phyloP scores from a whole-genome alignment of 1,140 invertebrate genomes.

The Eumaeus atala region DNA sequence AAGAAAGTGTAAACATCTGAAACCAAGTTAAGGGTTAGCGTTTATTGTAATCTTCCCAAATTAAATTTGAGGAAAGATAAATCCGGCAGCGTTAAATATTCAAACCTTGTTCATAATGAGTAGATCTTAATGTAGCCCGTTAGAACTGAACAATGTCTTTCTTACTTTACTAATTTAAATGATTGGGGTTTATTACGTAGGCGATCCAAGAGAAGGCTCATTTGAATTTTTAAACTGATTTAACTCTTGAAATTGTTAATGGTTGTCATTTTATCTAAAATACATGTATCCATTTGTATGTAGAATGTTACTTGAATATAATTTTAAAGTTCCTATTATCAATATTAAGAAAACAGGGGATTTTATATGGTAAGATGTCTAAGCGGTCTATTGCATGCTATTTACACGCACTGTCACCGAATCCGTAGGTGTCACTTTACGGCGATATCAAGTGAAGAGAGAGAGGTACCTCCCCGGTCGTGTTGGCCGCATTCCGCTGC shows the following conservation, averaged over 20 bases:
- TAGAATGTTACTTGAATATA: not conserved
- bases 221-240: conserved; percentile 25
- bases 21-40: not conserved
- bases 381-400: too few relatives aligned
- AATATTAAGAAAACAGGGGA: too few relatives aligned
- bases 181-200: conserved; percentile 37
- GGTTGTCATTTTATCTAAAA: not conserved
- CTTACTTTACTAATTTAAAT: conserved; percentile 43
- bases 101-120: conserved; percentile 45
- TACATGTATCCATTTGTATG: not conserved
- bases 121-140: conserved; percentile 33
- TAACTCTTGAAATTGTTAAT: conserved; percentile 3
- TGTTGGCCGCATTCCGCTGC: too few relatives aligned
- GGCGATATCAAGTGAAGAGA: too few relatives aligned
- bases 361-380: too few relatives aligned
- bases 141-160: conserved; percentile 31
- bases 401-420: too few relatives aligned
- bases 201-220: conserved; percentile 26
- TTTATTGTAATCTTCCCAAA: conserved; percentile 21
- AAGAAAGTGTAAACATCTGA: not conserved
- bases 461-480: too few relatives aligned
- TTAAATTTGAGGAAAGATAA: conserved; percentile 50
- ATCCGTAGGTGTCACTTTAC: too few relatives aligned
- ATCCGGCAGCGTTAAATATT: conserved; percentile 50
- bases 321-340: not conserved